Base-by-base conservation (phyloP, 2,113 vertebrate species). In the Neolamprologus brichardi region DNA sequence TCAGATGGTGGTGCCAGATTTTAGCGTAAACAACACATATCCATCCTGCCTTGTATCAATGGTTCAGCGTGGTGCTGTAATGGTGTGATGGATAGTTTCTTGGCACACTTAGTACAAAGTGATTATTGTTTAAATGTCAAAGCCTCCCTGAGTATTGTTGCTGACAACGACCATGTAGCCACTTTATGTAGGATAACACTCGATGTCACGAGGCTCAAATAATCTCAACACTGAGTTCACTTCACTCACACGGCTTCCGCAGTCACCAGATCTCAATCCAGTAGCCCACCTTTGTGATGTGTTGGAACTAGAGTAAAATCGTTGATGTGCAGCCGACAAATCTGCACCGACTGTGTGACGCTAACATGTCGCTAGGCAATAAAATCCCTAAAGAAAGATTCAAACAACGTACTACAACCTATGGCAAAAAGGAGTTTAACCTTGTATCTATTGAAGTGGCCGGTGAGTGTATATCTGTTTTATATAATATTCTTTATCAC, bases 241-340 rank as follows among this genome's bases (percentile, higher is more conserved):
- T 72, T 41, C 20, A 44, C 37, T 44, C 37, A 44, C 11, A 70
- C 2, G 1, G 7, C 34, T 8, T 70, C n/a, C 2, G 0, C 64
- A 1, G 2, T 44, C 67, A 72, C 37, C 64, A 44, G 5, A 44
- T 44, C 64, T 10, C 12, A 70, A 6, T 2, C n/a, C 37, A 9
- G n/a, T 34, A 0, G 64, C 37, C 7, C 64, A 23, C n/a, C 37
- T 41, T 15, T 41, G 64, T 20, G 37, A 41, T 39, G n/a, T 41
- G n/a, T 2, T 41, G n/a, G n/a, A 41, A 70, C 37, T 8, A 3
- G 32, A 15, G 37, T 15, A 5, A 23, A 23, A 9, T 41, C 1
- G 4, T 41, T 39, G 37, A 15, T 25, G n/a, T 23, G 37, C 34
- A 41, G 62, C 62, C 12, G 0, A 23, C 0, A 70, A 1, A 41